Evolutionary conservation across 23 tunicate species (phyloP).

Genomic region (Botrylloides violaceus): DNA sequence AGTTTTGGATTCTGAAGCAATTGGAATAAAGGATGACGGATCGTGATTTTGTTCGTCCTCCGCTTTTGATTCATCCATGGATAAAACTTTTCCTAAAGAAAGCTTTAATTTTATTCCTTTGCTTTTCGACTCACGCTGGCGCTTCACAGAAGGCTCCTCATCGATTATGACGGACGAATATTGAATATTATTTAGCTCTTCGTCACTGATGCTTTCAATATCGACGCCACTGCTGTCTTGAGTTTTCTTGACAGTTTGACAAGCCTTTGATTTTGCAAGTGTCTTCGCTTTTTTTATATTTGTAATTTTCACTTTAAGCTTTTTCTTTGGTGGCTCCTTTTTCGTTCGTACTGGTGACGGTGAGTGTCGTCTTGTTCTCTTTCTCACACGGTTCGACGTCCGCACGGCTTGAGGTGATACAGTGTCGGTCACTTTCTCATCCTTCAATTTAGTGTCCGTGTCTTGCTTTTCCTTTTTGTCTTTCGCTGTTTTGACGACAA

Average conservation of each 20-base stretch:
- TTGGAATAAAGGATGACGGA: neutral
- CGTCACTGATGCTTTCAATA: constrained; percentile 13
- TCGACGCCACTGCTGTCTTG: neutral
- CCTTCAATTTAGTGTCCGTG: neutral
- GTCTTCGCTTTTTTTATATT: constrained; percentile 1
- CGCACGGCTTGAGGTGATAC: neutral
- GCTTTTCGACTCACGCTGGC: neutral
- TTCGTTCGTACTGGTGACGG: constrained; percentile 9
- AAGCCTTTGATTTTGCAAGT: neutral
- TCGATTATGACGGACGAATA: neutral
- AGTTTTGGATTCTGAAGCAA: too few species aligned
- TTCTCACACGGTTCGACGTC: constrained; percentile 10
- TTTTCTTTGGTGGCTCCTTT: constrained; percentile 16
- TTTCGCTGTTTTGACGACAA: neutral
- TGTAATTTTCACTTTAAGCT: constrained; percentile 7
- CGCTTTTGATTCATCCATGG: neutral
- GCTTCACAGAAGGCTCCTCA: neutral
- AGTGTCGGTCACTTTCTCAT: neutral
- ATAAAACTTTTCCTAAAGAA: constrained; percentile 14
- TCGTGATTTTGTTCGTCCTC: neutral
- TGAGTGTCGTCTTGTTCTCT: constrained; percentile 8
- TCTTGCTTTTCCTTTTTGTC: neutral
- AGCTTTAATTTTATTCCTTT: constrained; percentile 19
- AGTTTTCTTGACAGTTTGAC: neutral
- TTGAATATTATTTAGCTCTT: neutral